Percentiles rank a stretch among this genome's conserved stretches.
These are phyloP conservation scores for Lanius ludovicianus DNA, from an alignment of 2,113 vertebrate genomes.

Conservation along the genomic window DNA sequence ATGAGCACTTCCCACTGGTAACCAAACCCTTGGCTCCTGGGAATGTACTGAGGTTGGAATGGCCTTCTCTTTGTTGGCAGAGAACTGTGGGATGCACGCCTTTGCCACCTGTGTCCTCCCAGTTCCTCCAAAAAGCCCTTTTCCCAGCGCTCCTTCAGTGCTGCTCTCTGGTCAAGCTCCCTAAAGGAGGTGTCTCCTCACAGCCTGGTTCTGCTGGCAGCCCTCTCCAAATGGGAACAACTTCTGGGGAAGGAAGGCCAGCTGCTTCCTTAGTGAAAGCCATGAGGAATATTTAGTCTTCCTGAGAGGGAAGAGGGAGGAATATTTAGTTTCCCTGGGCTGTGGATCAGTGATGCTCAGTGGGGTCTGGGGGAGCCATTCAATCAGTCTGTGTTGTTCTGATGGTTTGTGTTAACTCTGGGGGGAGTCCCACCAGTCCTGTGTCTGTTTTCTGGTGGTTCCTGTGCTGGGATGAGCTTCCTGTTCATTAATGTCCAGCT, in stretches of 20 bases:
- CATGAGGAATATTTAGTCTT: accelerated
- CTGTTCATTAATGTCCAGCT: neutral
- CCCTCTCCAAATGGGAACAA: neutral
- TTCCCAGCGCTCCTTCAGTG: neutral
- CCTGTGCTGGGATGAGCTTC: neutral
- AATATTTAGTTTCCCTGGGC: neutral
- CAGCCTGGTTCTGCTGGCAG: neutral
- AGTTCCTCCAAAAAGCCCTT: neutral
- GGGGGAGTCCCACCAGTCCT: neutral
- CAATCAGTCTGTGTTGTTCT: neutral
- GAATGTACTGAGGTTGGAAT: neutral
- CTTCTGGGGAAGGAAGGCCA: neutral
- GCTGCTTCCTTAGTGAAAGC: neutral
- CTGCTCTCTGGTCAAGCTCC: neutral
- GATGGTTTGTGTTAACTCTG: accelerated
- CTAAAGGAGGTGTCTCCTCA: neutral
- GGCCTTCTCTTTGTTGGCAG: neutral
- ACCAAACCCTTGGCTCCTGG: neutral
- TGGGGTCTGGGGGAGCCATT: too few species aligned
- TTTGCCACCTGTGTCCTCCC: neutral
- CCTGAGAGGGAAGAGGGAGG: neutral
- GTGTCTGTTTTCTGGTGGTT: neutral
- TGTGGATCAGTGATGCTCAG: accelerated
- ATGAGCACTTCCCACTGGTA: neutral
- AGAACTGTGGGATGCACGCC: neutral